Conservation (phyloP, 92 coral and sea anemone genomes). For the Paragorgia papillata region DNA sequence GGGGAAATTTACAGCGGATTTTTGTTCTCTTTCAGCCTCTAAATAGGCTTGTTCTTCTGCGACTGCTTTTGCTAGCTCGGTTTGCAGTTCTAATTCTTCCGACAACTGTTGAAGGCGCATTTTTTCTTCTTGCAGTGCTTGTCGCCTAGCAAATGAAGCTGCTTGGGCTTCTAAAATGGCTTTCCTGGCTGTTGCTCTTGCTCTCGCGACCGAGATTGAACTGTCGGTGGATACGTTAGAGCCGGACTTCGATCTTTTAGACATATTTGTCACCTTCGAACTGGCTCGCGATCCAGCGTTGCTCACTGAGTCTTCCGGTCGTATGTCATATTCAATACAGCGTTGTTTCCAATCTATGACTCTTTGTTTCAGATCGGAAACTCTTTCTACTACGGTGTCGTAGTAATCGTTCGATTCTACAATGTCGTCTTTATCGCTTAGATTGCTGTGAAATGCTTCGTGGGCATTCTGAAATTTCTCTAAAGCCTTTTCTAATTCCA, state of each 20-base stretch:
- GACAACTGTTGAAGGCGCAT: conserved; percentile 34
- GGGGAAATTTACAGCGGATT: too few species aligned
- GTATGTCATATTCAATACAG: conserved; percentile 10
- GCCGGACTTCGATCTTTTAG: too few species aligned
- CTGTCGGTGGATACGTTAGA: background rate
- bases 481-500: conserved; percentile 25
- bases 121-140: conserved; percentile 46
- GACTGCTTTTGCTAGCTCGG: conserved; percentile 45
- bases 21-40: conserved; percentile 32
- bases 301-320: conserved; percentile 55
- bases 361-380: conserved; percentile 32
- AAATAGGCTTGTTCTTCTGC: conserved; percentile 57
- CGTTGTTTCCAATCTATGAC: conserved; percentile 34
- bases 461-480: conserved; percentile 27
- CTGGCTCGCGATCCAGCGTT: conserved; percentile 35
- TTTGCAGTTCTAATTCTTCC: conserved; percentile 9
- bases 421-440: conserved; percentile 37
- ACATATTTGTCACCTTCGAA: too few species aligned
- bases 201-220: conserved; percentile 39
- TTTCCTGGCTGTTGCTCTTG: conserved; percentile 47
- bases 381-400: conserved; percentile 19
- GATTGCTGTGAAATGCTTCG: conserved; percentile 22
- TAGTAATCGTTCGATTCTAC: conserved; percentile 39
- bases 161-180: conserved; percentile 48
- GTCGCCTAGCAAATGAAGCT: conserved; percentile 26